Base-by-base conservation (phyloP, 2,797 vertebrate genomes). In the Gallirallus australis region DNA sequence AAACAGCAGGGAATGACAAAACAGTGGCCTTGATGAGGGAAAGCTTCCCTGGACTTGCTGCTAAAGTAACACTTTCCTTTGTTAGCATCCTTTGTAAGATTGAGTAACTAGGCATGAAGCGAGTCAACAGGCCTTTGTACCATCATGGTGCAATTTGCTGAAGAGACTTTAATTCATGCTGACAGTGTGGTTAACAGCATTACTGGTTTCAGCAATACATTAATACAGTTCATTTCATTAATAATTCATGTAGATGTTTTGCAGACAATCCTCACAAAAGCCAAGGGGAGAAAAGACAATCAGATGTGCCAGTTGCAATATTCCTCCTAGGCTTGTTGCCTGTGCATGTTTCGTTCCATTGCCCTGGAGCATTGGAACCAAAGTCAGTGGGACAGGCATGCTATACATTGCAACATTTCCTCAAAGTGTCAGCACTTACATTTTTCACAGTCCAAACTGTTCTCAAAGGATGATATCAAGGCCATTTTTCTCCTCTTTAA, bases 181-280 rank as follows among this genome's bases (percentile, higher is more conserved):
- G 96, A 94, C 93, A 92, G 84, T 75, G 82, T 68, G 45, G 86
- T 93, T 94, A 87, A 82, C 86, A 75, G 81, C 79, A 27, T 91
- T 82, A 72, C 78, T 94, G 42, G 37, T 84, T 92, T 93, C 93
- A 95, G 85, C 70, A 86, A 68, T 82, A 47, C 64, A 50, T 47
- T 93, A 84, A 61, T 93, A 82, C 80, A 86, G 56, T 47, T 94
- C 24, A 40, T 68, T 87, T 81, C 80, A 77, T 90, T 90, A 93
- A 82, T 88, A 90, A 90, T 68, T 93, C 77, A 47, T 64, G 84
- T 39, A 83, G 82, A 89, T 71, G 75, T 50, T 94, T 82, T 85
- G 86, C 75, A 95, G 90, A 86, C 77, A 88, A 45, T 82, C 42
- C n/a, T 56, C 33, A 66, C 52, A 82, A 82, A 95, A 89, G 83